Percentiles rank a stretch among this genome's conserved stretches.
Evolutionary conservation across 1,140 invertebrate genomes (phyloP).

Genomic region (Physella acuta): DNA sequence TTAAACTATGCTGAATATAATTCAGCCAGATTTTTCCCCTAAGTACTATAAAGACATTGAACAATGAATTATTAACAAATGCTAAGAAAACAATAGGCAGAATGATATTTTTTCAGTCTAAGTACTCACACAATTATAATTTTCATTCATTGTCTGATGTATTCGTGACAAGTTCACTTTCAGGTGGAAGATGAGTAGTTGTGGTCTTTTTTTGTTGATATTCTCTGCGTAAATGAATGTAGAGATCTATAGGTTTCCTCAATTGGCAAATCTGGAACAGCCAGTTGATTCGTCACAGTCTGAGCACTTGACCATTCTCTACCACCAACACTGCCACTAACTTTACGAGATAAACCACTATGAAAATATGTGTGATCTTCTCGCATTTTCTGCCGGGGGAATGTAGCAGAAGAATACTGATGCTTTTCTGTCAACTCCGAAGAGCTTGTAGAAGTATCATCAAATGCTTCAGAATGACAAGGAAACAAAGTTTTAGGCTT

Average conservation of each 20-base stretch:
- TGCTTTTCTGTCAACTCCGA: not conserved
- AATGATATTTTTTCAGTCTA: too few species aligned
- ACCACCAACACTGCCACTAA: not conserved
- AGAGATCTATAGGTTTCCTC: conserved; percentile 2
- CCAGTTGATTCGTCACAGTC: conserved; percentile 2
- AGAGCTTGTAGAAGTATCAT: too few species aligned
- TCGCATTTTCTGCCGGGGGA: conserved; percentile 17
- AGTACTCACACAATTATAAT: too few species aligned
- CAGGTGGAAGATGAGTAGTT: conserved; percentile 25
- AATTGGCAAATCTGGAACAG: not conserved
- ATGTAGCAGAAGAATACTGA: conserved; percentile 18
- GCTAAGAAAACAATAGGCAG: too few species aligned
- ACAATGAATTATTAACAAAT: too few species aligned
- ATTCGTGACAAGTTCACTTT: not conserved
- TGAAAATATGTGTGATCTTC: conserved; percentile 27
- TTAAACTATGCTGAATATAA: too few species aligned
- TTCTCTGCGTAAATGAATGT: conserved; percentile 9
- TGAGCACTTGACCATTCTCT: conserved; percentile 18
- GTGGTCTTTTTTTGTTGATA: conserved; percentile 25
- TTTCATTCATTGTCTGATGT: too few species aligned
- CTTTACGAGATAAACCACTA: conserved; percentile 16
- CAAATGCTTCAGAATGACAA: too few species aligned
- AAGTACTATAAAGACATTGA: too few species aligned
- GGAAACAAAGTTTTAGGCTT: conserved; percentile 1
- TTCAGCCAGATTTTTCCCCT: too few species aligned